Conservation (phyloP, 1,140 invertebrate genomes). For the Brachystomella parvula region DNA sequence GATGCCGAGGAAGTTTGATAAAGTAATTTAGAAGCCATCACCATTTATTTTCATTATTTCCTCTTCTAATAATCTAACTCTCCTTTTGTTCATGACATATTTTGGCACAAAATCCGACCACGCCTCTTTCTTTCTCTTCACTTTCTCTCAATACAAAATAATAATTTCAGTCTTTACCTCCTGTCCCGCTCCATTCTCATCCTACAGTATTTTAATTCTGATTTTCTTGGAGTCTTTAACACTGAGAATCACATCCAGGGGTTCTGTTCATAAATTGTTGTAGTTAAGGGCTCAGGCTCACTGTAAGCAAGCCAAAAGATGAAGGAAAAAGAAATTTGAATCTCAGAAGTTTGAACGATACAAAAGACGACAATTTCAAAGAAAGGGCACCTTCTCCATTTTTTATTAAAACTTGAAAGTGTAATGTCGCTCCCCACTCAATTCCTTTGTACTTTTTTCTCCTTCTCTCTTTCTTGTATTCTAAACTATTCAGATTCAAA, state of each 20-base stretch:
- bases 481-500: neutral
- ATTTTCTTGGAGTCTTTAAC: no score
- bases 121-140: no score
- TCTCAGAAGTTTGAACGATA: neutral
- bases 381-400: neutral
- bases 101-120: neutral
- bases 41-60: neutral
- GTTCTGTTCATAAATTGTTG: no score
- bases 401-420: conserved; percentile 12
- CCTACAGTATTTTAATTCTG: no score
- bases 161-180: no score
- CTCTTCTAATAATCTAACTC: neutral
- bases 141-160: no score
- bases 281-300: no score
- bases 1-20: no score
- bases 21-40: neutral
- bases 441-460: neutral
- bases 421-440: neutral
- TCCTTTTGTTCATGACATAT: conserved; percentile 9
- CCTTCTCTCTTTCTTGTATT: neutral
- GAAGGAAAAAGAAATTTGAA: neutral
- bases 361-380: neutral
- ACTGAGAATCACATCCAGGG: no score
- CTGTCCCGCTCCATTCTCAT: no score
- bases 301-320: no score